A percentile compares a stretch with the other conserved stretches of the same genome.
phyloP scores from a whole-genome alignment of 1,140 invertebrate species.

The Zaprionus nigranus region DNA sequence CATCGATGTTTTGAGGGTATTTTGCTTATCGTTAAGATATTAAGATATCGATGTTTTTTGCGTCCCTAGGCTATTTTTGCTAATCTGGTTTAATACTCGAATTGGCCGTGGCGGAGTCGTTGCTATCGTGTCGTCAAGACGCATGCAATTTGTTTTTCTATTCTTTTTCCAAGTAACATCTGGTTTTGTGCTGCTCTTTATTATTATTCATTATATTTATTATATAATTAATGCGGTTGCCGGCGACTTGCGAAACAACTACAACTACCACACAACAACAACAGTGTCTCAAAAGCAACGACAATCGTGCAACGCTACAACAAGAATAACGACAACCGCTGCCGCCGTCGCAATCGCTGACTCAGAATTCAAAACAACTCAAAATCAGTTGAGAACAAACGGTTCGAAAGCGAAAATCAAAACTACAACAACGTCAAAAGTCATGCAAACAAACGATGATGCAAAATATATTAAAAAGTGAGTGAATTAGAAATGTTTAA shows the following conservation, averaged over 20 bases:
- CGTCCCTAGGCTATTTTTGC: neutral
- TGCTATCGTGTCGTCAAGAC: constrained; percentile 48
- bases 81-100: constrained; percentile 2
- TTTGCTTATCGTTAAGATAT: neutral
- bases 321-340: constrained; percentile 23
- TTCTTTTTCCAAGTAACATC: constrained; percentile 77
- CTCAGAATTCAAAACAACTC: constrained; percentile 16
- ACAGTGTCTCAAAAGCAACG: constrained; percentile 7
- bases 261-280: neutral
- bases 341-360: constrained; percentile 19
- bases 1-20: neutral
- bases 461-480: constrained; percentile 87
- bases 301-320: neutral
- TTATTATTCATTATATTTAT: constrained; percentile 83
- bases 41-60: constrained; percentile 4
- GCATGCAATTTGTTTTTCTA: constrained; percentile 79
- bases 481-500: constrained; percentile 57
- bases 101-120: constrained; percentile 17
- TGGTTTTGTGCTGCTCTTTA: constrained; percentile 76
- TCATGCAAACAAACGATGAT: constrained; percentile 86
- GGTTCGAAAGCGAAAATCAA: constrained; percentile 14
- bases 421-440: constrained; percentile 30
- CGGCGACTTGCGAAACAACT: constrained; percentile 53
- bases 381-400: constrained; percentile 25
- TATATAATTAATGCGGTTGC: constrained; percentile 81